Evolutionary conservation across 92 coral and sea anemone species (phyloP).

Genomic region (Muricea muricata): DNA sequence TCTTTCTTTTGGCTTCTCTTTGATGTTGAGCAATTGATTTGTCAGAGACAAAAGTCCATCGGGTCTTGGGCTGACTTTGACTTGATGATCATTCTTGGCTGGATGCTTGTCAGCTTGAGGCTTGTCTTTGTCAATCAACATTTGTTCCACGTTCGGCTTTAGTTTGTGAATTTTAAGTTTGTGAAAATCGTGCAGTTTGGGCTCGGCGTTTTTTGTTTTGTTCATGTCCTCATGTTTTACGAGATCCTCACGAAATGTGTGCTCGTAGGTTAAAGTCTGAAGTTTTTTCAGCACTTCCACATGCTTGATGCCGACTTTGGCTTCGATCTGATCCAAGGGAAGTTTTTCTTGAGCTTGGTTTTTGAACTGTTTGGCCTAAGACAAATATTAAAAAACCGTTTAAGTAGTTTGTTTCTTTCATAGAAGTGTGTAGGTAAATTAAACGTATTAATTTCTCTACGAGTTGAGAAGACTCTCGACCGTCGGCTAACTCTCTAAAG

Average conservation of each 20-base stretch:
- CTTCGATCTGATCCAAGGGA: constrained; percentile 52
- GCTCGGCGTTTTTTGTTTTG: not conserved
- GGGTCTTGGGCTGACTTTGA: not conserved
- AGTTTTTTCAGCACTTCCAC: constrained; percentile 69
- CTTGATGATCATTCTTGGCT: not conserved
- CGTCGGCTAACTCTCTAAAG: too few relatives aligned
- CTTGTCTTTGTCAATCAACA: not conserved
- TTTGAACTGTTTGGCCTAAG: constrained; percentile 40
- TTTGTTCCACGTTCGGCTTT: not conserved
- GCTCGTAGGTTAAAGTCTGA: constrained; percentile 75
- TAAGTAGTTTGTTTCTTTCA: too few relatives aligned
- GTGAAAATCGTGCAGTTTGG: not conserved
- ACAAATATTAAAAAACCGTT: too few relatives aligned
- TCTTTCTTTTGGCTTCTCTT: not conserved
- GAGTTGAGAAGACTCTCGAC: not conserved
- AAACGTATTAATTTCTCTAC: not conserved
- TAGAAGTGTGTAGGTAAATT: not conserved
- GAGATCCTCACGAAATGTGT: constrained; percentile 72
- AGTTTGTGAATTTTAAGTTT: not conserved
- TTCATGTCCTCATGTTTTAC: not conserved
- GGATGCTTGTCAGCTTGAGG: too few relatives aligned
- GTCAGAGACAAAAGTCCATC: not conserved
- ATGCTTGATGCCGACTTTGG: constrained; percentile 63
- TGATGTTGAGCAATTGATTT: not conserved
- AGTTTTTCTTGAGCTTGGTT: constrained; percentile 31